Base-by-base conservation (phyloP, 2,888 invertebrate species). In the Noctua pronuba region DNA sequence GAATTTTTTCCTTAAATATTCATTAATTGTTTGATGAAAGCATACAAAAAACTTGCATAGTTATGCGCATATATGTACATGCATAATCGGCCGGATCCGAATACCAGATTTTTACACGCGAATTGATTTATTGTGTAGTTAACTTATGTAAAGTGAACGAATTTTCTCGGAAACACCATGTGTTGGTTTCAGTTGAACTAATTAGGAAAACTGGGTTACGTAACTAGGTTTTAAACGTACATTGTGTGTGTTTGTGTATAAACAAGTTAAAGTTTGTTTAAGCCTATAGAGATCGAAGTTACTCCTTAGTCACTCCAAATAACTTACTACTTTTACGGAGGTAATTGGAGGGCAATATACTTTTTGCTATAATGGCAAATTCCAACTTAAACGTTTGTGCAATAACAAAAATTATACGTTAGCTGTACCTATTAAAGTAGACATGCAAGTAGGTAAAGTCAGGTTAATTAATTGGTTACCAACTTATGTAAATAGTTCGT, bases 21-120 rank as follows among this genome's bases (percentile, higher is more conserved):
- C 64, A 87, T 72, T 87, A 80, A 83, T 83, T 75, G 74, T 68
- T 83, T 78, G 77, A 77, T 85, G 85, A 83, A 85, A 87, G 69
- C 77, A 75, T n/a, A 67, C 24, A 71, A 80, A 79, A 76, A 68
- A 79, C 49, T 16, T 35, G 31, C 75, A 52, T 62, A 35, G 31
- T 76, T 85, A 74, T 83, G 77, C 73, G 68, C 77, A 75, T 71
- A 62, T 13, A 68, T 72, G 49, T 72, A 79, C 78, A 83, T 83
- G 65, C 66, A 75, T 85, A 81, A 87, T 78, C 38, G 28, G 58
- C 80, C 55, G 66, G 79, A 80, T 84, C 69, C 58, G 21, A 76
- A 75, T 79, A 68, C 82, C 75, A 74, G 65, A 79, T 72, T 24
- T 55, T 13, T 73, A 70, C 86, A 87, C 81, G 86, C 86, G 60